These are phyloP conservation scores for Macroramphosus scolopax DNA, from an alignment of 2,797 vertebrate species.

Conservation along the genomic window DNA sequence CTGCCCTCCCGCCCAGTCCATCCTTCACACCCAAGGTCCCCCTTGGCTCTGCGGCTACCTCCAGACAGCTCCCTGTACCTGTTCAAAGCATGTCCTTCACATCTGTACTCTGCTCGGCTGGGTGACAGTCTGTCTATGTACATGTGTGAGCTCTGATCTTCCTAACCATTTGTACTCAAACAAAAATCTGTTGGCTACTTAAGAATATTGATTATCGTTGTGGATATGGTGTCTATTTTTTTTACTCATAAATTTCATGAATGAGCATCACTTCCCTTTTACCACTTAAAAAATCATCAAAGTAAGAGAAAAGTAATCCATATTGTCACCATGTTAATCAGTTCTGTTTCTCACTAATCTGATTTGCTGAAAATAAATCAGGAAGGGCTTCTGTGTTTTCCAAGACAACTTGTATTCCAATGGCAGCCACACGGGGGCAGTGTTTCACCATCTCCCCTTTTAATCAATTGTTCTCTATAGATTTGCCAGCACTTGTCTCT, in stretches of 20 bases:
- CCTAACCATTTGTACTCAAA: constrained; percentile 67
- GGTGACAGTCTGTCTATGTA: constrained; percentile 36
- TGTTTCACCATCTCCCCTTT: constrained; percentile 43
- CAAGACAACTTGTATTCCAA: constrained; percentile 55
- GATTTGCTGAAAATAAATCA: constrained; percentile 42
- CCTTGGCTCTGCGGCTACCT: background rate
- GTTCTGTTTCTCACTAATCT: constrained; percentile 39
- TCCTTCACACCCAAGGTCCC: constrained; percentile 6
- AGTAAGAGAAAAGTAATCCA: constrained; percentile 21
- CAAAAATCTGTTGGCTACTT: constrained; percentile 68
- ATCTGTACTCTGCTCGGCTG: constrained; percentile 13
- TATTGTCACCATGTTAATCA: constrained; percentile 18
- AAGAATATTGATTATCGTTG: constrained; percentile 71
- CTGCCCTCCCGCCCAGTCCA: constrained; percentile 12
- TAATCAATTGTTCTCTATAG: constrained; percentile 18
- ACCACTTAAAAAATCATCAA: constrained; percentile 50
- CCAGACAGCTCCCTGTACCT: background rate
- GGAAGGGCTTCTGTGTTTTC: constrained; percentile 62
- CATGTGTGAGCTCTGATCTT: constrained; percentile 60
- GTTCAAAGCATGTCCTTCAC: background rate
- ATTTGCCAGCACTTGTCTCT: constrained; percentile 26
- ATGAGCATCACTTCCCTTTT: constrained; percentile 55
- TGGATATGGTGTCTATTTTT: constrained; percentile 71
- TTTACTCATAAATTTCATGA: constrained; percentile 45
- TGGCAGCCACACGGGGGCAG: constrained; percentile 69